Evolutionary conservation across 2,888 invertebrate species (phyloP).

Genomic region (Trissolcus japonicus): DNA sequence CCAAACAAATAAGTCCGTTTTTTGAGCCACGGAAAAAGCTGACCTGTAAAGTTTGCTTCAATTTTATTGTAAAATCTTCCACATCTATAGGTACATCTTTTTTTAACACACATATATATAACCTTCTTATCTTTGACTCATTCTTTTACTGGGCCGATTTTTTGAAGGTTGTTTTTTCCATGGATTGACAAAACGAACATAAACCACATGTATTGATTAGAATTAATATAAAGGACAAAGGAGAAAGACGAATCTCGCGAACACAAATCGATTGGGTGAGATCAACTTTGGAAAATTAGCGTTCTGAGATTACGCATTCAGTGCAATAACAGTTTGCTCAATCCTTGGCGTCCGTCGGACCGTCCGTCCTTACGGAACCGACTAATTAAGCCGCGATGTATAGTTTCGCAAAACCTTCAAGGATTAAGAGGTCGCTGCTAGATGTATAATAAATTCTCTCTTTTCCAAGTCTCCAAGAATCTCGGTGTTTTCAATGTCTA

Average conservation of each 20-base stretch:
- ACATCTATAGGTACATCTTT: too few relatives aligned
- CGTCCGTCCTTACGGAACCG: conserved; percentile 72
- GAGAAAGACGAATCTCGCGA: conserved; percentile 27
- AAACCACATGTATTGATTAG: neutral
- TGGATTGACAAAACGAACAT: neutral
- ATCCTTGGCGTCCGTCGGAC: conserved; percentile 74
- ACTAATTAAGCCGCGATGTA: conserved; percentile 62
- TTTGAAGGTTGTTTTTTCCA: too few relatives aligned
- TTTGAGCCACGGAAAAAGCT: neutral
- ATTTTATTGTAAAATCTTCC: too few relatives aligned
- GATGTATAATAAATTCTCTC: conserved; percentile 58
- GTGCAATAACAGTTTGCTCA: conserved; percentile 75
- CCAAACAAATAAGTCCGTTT: conserved; percentile 1
- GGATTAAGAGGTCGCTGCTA: conserved; percentile 49
- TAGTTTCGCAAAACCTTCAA: conserved; percentile 40
- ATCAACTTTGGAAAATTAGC: conserved; percentile 40
- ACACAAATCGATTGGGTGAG: conserved; percentile 7
- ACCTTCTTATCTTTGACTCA: too few relatives aligned
- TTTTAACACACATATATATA: too few relatives aligned
- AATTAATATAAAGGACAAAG: neutral
- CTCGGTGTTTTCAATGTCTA: conserved; percentile 68
- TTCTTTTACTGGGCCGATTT: too few relatives aligned
- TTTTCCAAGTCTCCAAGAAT: conserved; percentile 66
- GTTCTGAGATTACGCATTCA: conserved; percentile 70
- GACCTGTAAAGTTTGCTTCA: too few relatives aligned